Base-by-base conservation (phyloP, 1,140 invertebrate species). In the Gonioctena quinquepunctata region DNA sequence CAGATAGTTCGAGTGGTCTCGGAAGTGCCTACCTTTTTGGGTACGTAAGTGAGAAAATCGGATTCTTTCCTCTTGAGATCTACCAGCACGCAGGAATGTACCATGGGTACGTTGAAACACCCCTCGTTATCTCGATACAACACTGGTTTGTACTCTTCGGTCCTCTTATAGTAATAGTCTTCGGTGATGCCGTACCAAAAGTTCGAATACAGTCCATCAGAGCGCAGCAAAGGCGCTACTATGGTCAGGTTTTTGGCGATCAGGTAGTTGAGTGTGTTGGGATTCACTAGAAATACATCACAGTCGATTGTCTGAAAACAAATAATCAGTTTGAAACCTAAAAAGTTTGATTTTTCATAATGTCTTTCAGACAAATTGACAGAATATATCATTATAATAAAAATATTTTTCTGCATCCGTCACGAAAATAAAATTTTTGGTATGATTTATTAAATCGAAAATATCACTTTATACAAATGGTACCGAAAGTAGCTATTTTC, bases 111-210 rank as follows among this genome's bases (percentile, higher is more conserved):
- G 19, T 86, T 64, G 78, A 93, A 94, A 79, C 92, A 93, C 1
- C 96, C 96, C 1, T 82, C 79, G 56, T 89, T 88, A 73, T 94
- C 87, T 13, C 89, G 81, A 68, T 91, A 87, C 54, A 96, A 83
- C 50, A 98, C 96, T 0, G 90, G 89, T 74, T 91, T 89, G 79
- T 98, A 99, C 63, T 94, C 90, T 7, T 95, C 91, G 0, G 94
- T 95, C 81, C 63, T 52, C 59, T 89, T 82, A 80, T 99, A 99
- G 81, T 97, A 99, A 82, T 93, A 96, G 69, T 95, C 87, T 3
- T 90, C 83, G 1, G 90, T 90, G 93, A 98, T 96, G 8, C 93
- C 96, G 76, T 93, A 91, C 97, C 97, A 99, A 84, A 96, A 99
- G 83, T 99, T 99, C 16, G 95, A 96, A 83, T 98, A 98, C 25